Evolutionary conservation across 2,888 invertebrate species (phyloP).

Genomic region (Latrodectus elegans): DNA sequence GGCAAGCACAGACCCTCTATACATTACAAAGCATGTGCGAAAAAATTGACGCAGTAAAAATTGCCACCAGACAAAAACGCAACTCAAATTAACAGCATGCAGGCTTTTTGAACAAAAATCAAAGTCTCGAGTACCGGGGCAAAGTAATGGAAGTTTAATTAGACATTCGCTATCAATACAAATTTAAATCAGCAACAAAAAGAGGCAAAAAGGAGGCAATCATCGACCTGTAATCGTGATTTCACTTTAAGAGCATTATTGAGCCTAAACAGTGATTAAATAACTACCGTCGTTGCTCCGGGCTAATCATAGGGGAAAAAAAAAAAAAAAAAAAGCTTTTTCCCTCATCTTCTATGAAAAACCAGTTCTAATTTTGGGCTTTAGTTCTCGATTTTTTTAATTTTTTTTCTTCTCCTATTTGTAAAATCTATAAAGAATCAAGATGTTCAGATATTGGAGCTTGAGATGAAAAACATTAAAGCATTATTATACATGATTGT

Average conservation of each 20-base stretch:
- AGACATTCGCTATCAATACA: constrained; percentile 30
- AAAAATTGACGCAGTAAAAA: no score
- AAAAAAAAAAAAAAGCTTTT: constrained; percentile 12
- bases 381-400: no score
- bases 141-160: constrained; percentile 63
- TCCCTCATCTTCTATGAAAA: background rate
- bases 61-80: constrained; percentile 4
- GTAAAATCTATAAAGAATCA: constrained; percentile 20
- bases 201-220: constrained; percentile 37
- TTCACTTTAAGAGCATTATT: constrained; percentile 61
- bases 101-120: background rate
- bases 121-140: constrained; percentile 7
- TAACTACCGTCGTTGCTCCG: constrained; percentile 26
- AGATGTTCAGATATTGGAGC: no score
- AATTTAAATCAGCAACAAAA: constrained; percentile 1
- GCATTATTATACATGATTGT: background rate
- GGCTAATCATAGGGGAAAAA: background rate
- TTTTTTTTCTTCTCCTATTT: constrained; percentile 13
- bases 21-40: no score
- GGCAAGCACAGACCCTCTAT: no score
- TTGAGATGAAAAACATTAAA: background rate
- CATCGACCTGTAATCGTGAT: constrained; percentile 58
- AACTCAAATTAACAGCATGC: constrained; percentile 45
- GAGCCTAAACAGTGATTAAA: constrained; percentile 49
- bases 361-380: constrained; percentile 26